Evolutionary conservation across 2,797 vertebrate species (phyloP), one percentile per base, ranked within the genome.

Genomic region (Pangasius djambal): DNA sequence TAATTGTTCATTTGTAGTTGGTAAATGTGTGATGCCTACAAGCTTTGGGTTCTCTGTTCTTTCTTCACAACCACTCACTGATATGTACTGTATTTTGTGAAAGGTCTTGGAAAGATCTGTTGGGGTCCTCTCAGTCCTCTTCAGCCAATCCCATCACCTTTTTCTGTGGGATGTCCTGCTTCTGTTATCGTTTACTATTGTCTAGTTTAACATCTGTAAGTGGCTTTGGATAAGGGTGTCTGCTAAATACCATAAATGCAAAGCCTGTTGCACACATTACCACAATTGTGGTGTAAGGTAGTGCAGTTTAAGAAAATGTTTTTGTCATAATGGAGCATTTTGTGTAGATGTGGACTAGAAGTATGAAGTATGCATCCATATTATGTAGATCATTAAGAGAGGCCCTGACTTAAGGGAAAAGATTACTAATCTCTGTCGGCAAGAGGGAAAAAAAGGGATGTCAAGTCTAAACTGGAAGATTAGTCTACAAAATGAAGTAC

Each of bases 401-500:
- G 15, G 61, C 82, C 25, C 48, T 72, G 69, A 86, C 88, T 50
- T 83, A 18, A 75, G 44, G 85, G 88, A 86, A 89, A 86, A 75
- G 67, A 83, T 75, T 70, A 86, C 65, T 83, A 75, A 89, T 86
- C 78, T 83, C 78, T 83, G 57, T 75, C 48, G 44, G 67, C 52
- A 57, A 83, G 67, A n/a, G 78, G 40, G 3, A 77, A 48, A 83
- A 86, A 85, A 65, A 79, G 78, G 40, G 40, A 83, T 75, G 85
- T 83, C 67, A 65, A 74, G 57, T 79, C 72, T 89, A 89, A 89
- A 83, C 86, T 87, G 81, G 81, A 65, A 87, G 86, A 89, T 87
- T 89, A 86, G 67, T 89, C 89, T 85, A 90, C 86, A 86, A 90
- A 88, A 90, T 90, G 82, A 87, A 90, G 75, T 65, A 78, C 72